Evolutionary conservation across 2,797 vertebrate genomes (phyloP).

Genomic region (Aeoliscus strigatus): DNA sequence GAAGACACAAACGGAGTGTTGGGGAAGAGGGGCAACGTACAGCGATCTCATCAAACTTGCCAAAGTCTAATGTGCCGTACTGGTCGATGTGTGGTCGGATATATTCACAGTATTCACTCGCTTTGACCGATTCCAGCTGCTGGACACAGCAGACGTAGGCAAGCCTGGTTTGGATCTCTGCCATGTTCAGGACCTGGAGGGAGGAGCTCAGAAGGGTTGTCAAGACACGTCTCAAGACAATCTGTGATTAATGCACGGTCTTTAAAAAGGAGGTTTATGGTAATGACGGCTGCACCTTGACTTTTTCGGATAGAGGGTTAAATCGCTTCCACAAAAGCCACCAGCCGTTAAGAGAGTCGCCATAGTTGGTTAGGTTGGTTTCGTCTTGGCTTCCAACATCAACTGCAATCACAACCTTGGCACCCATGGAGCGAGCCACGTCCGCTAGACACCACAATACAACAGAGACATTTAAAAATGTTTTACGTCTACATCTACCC

Average conservation of each 20-base stretch:
- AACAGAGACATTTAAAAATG: no score
- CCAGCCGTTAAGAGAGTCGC: constrained; percentile 88
- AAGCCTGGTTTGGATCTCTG: constrained; percentile 91
- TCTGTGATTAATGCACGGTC: no score
- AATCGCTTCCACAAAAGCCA: constrained; percentile 95
- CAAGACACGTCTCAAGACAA: neutral
- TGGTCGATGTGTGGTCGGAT: constrained; percentile 87
- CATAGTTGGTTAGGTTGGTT: constrained; percentile 90
- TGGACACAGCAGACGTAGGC: constrained; percentile 93
- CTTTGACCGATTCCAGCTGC: constrained; percentile 89
- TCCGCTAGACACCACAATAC: constrained; percentile 79
- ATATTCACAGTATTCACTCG: constrained; percentile 90
- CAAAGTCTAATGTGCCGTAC: constrained; percentile 89
- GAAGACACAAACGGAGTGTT: no score
- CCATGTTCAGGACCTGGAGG: constrained; percentile 90
- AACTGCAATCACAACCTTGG: constrained; percentile 89
- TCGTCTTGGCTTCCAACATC: constrained; percentile 91
- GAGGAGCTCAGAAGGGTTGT: neutral
- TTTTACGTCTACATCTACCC: no score
- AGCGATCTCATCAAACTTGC: constrained; percentile 91
- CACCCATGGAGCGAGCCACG: constrained; percentile 87
- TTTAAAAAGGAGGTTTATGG: no score
- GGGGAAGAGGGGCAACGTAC: constrained; percentile 68
- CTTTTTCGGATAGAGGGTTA: constrained; percentile 85
- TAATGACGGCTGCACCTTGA: constrained; percentile 79